Percentiles rank a stretch among this genome's conserved stretches.
Evolutionary conservation across 2,797 vertebrate genomes (phyloP).

Genomic region (Amniataba percoides): DNA sequence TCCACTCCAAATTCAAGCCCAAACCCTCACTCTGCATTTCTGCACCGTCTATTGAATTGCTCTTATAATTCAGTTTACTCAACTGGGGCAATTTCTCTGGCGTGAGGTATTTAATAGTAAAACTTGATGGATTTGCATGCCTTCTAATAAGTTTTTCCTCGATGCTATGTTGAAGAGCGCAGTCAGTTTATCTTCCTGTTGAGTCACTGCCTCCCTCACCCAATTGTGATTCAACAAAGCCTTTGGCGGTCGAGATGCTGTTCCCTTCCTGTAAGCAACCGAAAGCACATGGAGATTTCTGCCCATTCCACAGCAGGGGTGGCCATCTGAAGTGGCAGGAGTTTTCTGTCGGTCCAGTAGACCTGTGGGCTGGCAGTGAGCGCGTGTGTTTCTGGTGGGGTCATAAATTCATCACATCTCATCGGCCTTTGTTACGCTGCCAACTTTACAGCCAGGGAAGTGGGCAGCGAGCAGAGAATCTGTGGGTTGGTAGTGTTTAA

Average conservation of each 20-base stretch:
- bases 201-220: constrained; percentile 41
- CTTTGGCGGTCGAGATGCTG: constrained; percentile 57
- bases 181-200: constrained; percentile 49
- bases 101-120: background rate
- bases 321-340: constrained; percentile 58
- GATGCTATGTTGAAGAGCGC: constrained; percentile 37
- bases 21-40: background rate
- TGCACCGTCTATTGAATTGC: background rate
- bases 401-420: constrained; percentile 54
- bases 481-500: constrained; percentile 48
- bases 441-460: constrained; percentile 35
- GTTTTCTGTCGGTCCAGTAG: constrained; percentile 45
- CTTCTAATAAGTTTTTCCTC: constrained; percentile 25
- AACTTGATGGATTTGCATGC: background rate
- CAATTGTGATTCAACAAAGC: constrained; percentile 59
- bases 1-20: background rate
- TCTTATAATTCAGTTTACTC: background rate
- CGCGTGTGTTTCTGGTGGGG: constrained; percentile 38
- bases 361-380: constrained; percentile 58
- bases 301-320: constrained; percentile 52
- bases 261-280: constrained; percentile 53
- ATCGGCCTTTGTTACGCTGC: constrained; percentile 42
- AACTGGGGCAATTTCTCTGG: background rate
- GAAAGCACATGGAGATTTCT: constrained; percentile 38
- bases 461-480: constrained; percentile 35